These are phyloP conservation scores for Dolichopus griseipennis DNA, from an alignment of 2,888 invertebrate genomes.

Conservation along the genomic window DNA sequence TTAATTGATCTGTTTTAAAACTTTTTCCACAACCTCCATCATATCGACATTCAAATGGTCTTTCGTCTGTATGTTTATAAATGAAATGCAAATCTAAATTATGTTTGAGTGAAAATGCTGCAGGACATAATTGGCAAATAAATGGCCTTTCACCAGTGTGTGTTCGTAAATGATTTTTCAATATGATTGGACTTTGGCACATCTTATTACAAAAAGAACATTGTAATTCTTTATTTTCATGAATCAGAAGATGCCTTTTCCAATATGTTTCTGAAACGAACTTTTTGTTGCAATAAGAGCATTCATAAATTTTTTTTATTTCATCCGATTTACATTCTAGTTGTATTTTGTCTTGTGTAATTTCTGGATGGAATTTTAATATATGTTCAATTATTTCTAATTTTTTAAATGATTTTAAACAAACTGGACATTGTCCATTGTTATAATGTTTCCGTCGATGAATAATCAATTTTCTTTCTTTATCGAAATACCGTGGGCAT, in stretches of 20 bases:
- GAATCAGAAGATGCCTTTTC: neutral
- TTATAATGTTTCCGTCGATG: neutral
- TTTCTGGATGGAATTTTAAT: neutral
- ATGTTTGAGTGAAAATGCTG: neutral
- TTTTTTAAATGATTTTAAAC: neutral
- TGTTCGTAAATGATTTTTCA: neutral
- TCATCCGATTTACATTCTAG: neutral
- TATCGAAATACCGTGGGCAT: neutral
- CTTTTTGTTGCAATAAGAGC: neutral
- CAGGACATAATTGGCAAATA: neutral
- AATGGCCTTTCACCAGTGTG: neutral
- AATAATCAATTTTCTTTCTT: neutral
- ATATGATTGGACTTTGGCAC: neutral
- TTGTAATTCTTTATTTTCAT: neutral
- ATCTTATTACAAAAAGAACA: neutral
- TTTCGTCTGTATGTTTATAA: slow-evolving; percentile 14
- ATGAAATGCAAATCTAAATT: slow-evolving; percentile 1
- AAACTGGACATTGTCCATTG: neutral
- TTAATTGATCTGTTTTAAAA: neutral
- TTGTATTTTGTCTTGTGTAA: neutral
- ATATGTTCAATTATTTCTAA: neutral
- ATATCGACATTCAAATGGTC: slow-evolving; percentile 16
- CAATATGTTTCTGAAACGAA: neutral
- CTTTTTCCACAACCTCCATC: neutral
- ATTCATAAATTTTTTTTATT: neutral